Evolutionary conservation across 2,888 invertebrate species (phyloP), one percentile per base, ranked within the genome.

Genomic region (Epinotia demarniana): DNA sequence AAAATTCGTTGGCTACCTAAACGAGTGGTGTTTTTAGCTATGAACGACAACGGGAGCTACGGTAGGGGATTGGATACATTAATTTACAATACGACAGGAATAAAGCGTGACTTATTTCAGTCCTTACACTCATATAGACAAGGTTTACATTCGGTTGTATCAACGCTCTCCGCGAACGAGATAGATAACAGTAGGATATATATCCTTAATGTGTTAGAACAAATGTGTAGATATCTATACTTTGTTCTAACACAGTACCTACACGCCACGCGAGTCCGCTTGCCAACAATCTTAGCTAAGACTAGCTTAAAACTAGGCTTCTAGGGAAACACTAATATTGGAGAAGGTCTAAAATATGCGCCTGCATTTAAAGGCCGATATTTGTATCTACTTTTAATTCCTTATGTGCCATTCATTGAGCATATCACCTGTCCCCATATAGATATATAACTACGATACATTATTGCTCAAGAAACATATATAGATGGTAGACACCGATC

Each of bases 1-100:
- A 92, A 90, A 93, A 93, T 94, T 93, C 92, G 93, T 93, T 94
- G 90, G 89, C 93, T 93, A 94, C 89, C 93, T 94, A 93, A 87
- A 87, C 87, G 88, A 86, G 89, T 86, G 87, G 87, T 90, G 90
- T 87, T 83, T 87, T 83, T 85, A 88, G 84, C 88, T 90, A 90
- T 84, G 82, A 85, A 89, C 86, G 90, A 87, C 83, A 87, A 89
- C 86, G 86, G 85, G 86, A 80, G 82, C 91, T 93, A 92, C 88
- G 66, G 81, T 85, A 91, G 88, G 91, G 91, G 87, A 90, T 80
- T 85, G 87, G 89, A 90, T 92, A 92, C 88, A 90, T 77, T 81
- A 79, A 73, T 73, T 77, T 85, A 87, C 85, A 84, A 73, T 77
- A 77, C 33, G n/a, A 67, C 43, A 70, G 70, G 70, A 75, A 58